These are phyloP conservation scores for Manis javanica DNA, from an alignment of 2,797 vertebrate species.

Conservation along the genomic window DNA sequence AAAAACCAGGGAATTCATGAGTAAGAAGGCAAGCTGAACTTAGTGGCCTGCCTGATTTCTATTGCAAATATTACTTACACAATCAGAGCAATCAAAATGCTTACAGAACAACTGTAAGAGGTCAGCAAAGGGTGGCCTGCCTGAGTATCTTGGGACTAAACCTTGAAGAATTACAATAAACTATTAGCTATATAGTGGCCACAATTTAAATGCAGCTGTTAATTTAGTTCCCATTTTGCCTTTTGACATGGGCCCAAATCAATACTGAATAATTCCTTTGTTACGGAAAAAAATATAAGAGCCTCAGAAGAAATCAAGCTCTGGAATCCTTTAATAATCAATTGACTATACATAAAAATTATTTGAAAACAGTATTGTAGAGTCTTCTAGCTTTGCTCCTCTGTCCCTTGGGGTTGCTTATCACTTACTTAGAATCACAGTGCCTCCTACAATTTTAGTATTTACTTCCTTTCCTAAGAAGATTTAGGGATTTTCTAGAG, in stretches of 20 bases:
- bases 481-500: neutral
- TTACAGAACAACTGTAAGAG: slow-evolving; percentile 52
- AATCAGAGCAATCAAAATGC: slow-evolving; percentile 61
- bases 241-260: neutral
- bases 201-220: slow-evolving; percentile 47
- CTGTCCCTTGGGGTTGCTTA: neutral
- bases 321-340: neutral
- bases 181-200: slow-evolving; percentile 9
- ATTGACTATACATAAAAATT: neutral
- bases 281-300: neutral
- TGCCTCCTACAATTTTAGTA: neutral
- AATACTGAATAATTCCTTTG: slow-evolving; percentile 16
- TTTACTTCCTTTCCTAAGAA: neutral
- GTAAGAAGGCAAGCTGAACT: neutral
- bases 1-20: slow-evolving; percentile 50
- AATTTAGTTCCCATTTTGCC: slow-evolving; percentile 45
- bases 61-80: slow-evolving; percentile 57
- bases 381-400: neutral
- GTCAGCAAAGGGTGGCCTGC: neutral
- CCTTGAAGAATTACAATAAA: slow-evolving; percentile 52
- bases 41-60: slow-evolving; percentile 31
- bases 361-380: neutral
- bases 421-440: neutral
- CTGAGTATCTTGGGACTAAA: neutral
- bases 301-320: neutral